These are phyloP conservation scores for Gastracanthus pulcherrimus DNA, from an alignment of 2,888 invertebrate genomes.

Conservation along the genomic window DNA sequence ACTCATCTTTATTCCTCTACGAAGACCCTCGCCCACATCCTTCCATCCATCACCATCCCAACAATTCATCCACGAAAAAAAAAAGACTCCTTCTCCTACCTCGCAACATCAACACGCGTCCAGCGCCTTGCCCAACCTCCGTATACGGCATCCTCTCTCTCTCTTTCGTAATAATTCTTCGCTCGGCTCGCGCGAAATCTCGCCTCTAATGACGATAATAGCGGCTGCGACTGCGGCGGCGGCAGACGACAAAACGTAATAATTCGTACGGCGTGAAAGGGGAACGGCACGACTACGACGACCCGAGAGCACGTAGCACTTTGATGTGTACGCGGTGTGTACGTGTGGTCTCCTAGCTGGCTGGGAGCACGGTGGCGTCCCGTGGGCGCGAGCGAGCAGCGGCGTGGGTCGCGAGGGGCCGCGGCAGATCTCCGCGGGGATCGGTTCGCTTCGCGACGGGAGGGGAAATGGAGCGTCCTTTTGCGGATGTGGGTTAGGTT, in stretches of 20 bases:
- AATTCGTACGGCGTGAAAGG: constrained; percentile 1
- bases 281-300: neutral
- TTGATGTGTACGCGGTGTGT: neutral
- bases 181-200: neutral
- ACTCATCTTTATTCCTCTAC: too few relatives aligned
- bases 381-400: neutral
- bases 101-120: neutral
- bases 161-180: neutral
- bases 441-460: too few relatives aligned
- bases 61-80: too few relatives aligned
- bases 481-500: neutral
- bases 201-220: constrained; percentile 13
- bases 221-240: neutral
- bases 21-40: too few relatives aligned
- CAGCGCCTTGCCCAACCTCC: neutral
- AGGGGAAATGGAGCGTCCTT: neutral
- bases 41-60: too few relatives aligned
- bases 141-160: neutral
- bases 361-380: too few relatives aligned
- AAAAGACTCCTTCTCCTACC: neutral
- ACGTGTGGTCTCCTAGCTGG: neutral
- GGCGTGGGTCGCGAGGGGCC: neutral
- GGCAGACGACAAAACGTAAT: neutral
- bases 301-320: neutral
- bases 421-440: too few relatives aligned